These are phyloP conservation scores for Oryzias sinensis DNA, from an alignment of 2,797 vertebrate genomes.

Conservation along the genomic window DNA sequence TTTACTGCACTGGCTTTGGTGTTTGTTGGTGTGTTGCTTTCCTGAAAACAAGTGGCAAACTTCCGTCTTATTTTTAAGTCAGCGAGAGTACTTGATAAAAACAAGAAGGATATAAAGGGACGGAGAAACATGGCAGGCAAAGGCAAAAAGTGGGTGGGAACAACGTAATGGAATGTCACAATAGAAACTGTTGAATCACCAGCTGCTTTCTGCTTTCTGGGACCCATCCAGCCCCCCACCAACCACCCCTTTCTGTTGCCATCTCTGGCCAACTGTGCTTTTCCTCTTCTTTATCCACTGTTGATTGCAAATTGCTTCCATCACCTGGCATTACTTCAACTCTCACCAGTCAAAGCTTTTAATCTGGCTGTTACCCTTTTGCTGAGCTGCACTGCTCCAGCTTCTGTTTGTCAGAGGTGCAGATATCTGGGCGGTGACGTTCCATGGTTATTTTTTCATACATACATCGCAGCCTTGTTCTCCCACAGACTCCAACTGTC, in stretches of 20 bases:
- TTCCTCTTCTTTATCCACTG: slow-evolving; percentile 26
- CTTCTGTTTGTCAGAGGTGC: slow-evolving; percentile 56
- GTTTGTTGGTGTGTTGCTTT: slow-evolving; percentile 1
- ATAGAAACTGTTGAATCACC: slow-evolving; percentile 63
- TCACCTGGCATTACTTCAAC: slow-evolving; percentile 65
- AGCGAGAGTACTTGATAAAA: slow-evolving; percentile 53
- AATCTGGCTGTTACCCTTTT: slow-evolving; percentile 66
- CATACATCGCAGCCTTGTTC: slow-evolving; percentile 9
- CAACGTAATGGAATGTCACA: slow-evolving; percentile 64
- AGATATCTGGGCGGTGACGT: slow-evolving; percentile 33
- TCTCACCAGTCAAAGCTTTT: slow-evolving; percentile 64
- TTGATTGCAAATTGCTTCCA: slow-evolving; percentile 66
- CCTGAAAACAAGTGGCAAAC: slow-evolving; percentile 26
- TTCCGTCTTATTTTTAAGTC: slow-evolving; percentile 32
- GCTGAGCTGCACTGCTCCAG: slow-evolving; percentile 47
- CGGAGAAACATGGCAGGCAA: slow-evolving; percentile 4
- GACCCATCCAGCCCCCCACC: slow-evolving; percentile 32
- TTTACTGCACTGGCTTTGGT: not conserved
- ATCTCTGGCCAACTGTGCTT: slow-evolving; percentile 38
- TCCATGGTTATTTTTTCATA: slow-evolving; percentile 18
- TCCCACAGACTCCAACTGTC: slow-evolving; percentile 22
- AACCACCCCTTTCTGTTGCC: slow-evolving; percentile 19
- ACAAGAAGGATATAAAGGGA: slow-evolving; percentile 8
- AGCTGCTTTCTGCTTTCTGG: slow-evolving; percentile 49
- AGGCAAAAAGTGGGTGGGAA: slow-evolving; percentile 25